These are phyloP conservation scores for Octopus bimaculoides DNA, from an alignment of 1,140 invertebrate genomes.

Conservation along the genomic window DNA sequence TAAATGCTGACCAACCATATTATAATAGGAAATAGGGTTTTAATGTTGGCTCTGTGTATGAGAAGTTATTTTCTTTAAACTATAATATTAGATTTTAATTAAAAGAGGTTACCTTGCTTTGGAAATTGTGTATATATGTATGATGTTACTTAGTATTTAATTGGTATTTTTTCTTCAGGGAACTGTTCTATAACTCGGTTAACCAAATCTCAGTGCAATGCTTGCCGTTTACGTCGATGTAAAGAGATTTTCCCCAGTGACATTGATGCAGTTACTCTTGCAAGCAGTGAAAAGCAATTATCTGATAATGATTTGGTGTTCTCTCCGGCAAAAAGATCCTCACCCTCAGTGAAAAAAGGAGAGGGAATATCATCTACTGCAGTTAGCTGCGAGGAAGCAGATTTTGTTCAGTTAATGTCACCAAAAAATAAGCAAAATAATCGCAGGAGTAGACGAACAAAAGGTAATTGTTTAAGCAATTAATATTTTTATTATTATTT, in stretches of 20 bases:
- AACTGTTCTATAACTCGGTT: neutral
- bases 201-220: constrained; percentile 10
- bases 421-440: neutral
- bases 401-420: no score
- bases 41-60: no score
- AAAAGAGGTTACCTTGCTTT: neutral
- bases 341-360: no score
- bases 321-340: no score
- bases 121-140: neutral
- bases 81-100: neutral
- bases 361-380: no score
- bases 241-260: neutral
- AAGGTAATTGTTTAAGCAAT: neutral
- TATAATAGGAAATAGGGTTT: no score
- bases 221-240: constrained; percentile 12
- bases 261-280: neutral
- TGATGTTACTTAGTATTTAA: neutral
- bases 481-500: no score
- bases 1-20: no score
- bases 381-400: no score
- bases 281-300: neutral
- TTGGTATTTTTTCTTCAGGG: constrained; percentile 8
- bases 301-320: no score
- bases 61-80: neutral
- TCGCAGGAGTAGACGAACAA: neutral